A percentile compares a stretch with the other conserved stretches of the same genome.
These are phyloP conservation scores for Rhaphigaster nebulosa DNA, from an alignment of 2,888 invertebrate species.

Conservation along the genomic window DNA sequence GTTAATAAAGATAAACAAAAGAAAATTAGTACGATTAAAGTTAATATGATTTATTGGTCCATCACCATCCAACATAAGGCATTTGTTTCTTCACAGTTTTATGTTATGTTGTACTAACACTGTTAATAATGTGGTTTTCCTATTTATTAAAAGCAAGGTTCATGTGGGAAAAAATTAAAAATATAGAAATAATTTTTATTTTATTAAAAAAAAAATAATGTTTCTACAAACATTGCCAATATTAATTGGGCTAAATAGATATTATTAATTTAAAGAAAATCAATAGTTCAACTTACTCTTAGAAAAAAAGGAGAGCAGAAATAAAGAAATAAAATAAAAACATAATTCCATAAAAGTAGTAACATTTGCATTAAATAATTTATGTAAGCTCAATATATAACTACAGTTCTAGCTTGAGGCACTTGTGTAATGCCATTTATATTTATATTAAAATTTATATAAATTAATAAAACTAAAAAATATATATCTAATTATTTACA, in stretches of 20 bases:
- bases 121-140: background rate
- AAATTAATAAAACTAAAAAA: slow-evolving; percentile 8
- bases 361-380: background rate
- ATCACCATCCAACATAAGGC: background rate
- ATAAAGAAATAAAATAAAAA: background rate
- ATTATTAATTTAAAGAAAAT: background rate
- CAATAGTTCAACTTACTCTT: background rate
- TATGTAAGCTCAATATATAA: background rate
- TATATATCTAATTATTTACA: slow-evolving; percentile 14
- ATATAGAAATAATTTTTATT: background rate
- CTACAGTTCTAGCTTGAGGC: slow-evolving; percentile 19
- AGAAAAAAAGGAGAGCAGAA: background rate
- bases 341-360: background rate
- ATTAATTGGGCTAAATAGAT: background rate
- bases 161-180: background rate
- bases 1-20: no score
- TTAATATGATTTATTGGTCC: background rate
- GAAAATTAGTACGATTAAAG: no score
- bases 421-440: slow-evolving; percentile 34
- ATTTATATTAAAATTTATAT: background rate
- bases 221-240: slow-evolving; percentile 1
- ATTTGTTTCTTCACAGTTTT: background rate
- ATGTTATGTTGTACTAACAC: no score
- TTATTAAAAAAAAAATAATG: slow-evolving; percentile 11
- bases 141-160: background rate